Percentiles rank a stretch among this genome's conserved stretches.
phyloP scores from a whole-genome alignment of 1,140 invertebrate species.

The Lysiphlebus fabarum region DNA sequence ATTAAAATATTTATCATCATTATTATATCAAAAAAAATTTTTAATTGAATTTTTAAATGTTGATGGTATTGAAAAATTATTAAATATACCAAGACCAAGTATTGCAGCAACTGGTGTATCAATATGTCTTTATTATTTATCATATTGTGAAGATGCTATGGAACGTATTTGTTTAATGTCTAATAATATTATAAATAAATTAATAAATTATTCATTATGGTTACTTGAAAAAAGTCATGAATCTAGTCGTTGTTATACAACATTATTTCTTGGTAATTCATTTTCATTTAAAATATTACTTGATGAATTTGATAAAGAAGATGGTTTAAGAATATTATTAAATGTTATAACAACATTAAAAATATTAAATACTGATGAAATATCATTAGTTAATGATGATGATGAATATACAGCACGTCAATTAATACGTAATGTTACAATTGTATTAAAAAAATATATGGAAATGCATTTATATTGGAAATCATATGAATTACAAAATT shows the following conservation, averaged over 20 bases:
- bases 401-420: slow-evolving; percentile 88
- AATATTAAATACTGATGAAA: slow-evolving; percentile 70
- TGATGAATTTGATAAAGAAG: slow-evolving; percentile 88
- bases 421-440: slow-evolving; percentile 87
- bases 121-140: slow-evolving; percentile 93
- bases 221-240: slow-evolving; percentile 93
- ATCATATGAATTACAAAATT: slow-evolving; percentile 73
- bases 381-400: slow-evolving; percentile 77
- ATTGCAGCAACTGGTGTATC: slow-evolving; percentile 94
- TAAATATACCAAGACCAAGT: slow-evolving; percentile 87
- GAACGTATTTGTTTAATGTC: slow-evolving; percentile 87
- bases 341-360: slow-evolving; percentile 89
- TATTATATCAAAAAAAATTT: slow-evolving; percentile 97
- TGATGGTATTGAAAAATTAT: slow-evolving; percentile 77
- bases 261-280: slow-evolving; percentile 93
- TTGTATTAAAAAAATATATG: slow-evolving; percentile 86
- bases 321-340: slow-evolving; percentile 87
- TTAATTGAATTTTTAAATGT: slow-evolving; percentile 89
- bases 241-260: slow-evolving; percentile 91
- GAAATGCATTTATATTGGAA: slow-evolving; percentile 87
- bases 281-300: slow-evolving; percentile 89
- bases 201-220: slow-evolving; percentile 91
- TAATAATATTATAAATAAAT: slow-evolving; percentile 70
- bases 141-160: slow-evolving; percentile 96
- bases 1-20: slow-evolving; percentile 85